phyloP scores from a whole-genome alignment of 1,140 invertebrate genomes.

The Chrysoperla carnea region DNA sequence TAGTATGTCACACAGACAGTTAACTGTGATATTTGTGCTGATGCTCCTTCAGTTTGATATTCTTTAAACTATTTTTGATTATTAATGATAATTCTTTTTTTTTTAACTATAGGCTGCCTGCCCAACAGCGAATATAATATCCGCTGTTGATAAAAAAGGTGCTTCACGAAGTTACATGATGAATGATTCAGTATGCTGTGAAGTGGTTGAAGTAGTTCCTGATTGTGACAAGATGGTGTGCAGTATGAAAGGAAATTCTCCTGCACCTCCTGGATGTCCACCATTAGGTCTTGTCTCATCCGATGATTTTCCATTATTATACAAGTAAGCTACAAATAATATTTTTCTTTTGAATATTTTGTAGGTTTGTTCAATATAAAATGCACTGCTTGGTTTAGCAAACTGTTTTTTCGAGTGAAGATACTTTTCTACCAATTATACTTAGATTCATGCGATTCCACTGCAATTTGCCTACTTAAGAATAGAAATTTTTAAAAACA shows the following conservation, averaged over 20 bases:
- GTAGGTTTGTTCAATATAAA: too few relatives aligned
- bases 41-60: too few relatives aligned
- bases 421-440: too few relatives aligned
- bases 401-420: too few relatives aligned
- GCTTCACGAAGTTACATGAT: constrained; percentile 55
- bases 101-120: constrained; percentile 40
- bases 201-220: constrained; percentile 69
- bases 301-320: constrained; percentile 69
- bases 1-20: too few relatives aligned
- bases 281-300: constrained; percentile 66
- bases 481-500: too few relatives aligned
- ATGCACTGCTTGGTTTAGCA: too few relatives aligned
- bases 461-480: too few relatives aligned
- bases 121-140: constrained; percentile 48
- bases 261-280: constrained; percentile 42
- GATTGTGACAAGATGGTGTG: constrained; percentile 75
- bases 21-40: too few relatives aligned
- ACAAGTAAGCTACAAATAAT: constrained; percentile 50
- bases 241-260: constrained; percentile 62
- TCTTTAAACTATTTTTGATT: background rate
- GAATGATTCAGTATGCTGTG: constrained; percentile 73
- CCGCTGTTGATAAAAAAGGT: constrained; percentile 64
- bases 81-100: constrained; percentile 3
- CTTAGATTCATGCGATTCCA: too few relatives aligned
- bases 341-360: background rate